These are phyloP conservation scores for Morpho achilles DNA, from an alignment of 2,888 invertebrate genomes.

Conservation along the genomic window DNA sequence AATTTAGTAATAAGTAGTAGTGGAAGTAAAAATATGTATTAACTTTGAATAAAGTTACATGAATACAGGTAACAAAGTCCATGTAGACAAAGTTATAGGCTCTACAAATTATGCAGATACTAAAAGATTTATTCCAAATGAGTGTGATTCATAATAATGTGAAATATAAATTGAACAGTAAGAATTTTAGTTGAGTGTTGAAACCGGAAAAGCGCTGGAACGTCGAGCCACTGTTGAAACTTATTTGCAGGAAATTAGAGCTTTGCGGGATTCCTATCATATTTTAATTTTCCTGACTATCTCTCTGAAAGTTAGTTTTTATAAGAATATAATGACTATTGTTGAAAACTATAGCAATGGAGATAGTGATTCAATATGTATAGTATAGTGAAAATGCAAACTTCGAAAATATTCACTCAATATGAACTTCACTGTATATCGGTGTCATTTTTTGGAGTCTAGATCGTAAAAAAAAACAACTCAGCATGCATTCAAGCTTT, in stretches of 20 bases:
- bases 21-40: too few species aligned
- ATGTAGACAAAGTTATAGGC: too few species aligned
- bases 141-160: constrained; percentile 3
- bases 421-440: too few species aligned
- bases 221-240: constrained; percentile 6
- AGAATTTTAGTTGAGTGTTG: constrained; percentile 2
- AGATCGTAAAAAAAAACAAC: too few species aligned
- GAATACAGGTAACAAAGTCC: too few species aligned
- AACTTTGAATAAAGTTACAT: too few species aligned
- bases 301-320: constrained; percentile 6
- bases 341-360: constrained; percentile 3
- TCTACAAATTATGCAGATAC: too few species aligned
- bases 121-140: not conserved
- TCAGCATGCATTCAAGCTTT: too few species aligned
- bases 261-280: constrained; percentile 19
- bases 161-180: constrained; percentile 5
- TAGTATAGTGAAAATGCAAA: too few species aligned
- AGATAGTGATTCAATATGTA: not conserved
- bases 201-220: constrained; percentile 3
- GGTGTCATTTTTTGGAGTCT: too few species aligned
- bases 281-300: constrained; percentile 23
- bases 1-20: too few species aligned
- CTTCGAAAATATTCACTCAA: too few species aligned
- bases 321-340: constrained; percentile 8
- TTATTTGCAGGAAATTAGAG: constrained; percentile 26